Evolutionary conservation across 2,888 invertebrate species (phyloP).

Genomic region (Amiota communis): DNA sequence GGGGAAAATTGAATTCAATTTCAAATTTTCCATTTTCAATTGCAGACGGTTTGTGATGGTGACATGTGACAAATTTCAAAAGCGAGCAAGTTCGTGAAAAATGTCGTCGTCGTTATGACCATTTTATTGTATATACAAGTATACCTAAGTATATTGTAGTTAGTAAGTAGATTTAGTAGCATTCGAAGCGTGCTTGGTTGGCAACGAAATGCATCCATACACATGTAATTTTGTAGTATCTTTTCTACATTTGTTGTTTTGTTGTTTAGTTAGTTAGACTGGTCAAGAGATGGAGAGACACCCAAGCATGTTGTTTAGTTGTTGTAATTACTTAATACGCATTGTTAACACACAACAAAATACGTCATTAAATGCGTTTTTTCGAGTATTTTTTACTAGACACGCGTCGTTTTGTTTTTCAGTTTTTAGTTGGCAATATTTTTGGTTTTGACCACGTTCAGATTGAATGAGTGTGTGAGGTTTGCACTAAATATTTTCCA

Average conservation of each 20-base stretch:
- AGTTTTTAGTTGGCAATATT: slow-evolving; percentile 36
- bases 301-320: slow-evolving; percentile 36
- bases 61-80: slow-evolving; percentile 19
- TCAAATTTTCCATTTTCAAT: no score
- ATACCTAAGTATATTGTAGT: no score
- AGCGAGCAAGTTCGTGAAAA: slow-evolving; percentile 47
- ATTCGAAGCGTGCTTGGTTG: slow-evolving; percentile 41
- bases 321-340: slow-evolving; percentile 61
- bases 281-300: no score
- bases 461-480: no score
- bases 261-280: slow-evolving; percentile 13
- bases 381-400: not conserved
- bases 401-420: slow-evolving; percentile 13
- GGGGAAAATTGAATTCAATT: not conserved
- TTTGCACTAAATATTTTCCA: not conserved
- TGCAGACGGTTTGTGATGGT: not conserved
- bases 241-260: slow-evolving; percentile 12
- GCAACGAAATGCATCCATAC: slow-evolving; percentile 37
- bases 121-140: slow-evolving; percentile 6
- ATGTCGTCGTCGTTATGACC: slow-evolving; percentile 36
- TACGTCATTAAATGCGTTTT: slow-evolving; percentile 8
- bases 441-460: slow-evolving; percentile 18
- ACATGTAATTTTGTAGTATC: slow-evolving; percentile 2
- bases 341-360: slow-evolving; percentile 59
- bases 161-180: no score